Base-by-base conservation (phyloP, 1,140 invertebrate species). In the Camponotus pennsylvanicus region DNA sequence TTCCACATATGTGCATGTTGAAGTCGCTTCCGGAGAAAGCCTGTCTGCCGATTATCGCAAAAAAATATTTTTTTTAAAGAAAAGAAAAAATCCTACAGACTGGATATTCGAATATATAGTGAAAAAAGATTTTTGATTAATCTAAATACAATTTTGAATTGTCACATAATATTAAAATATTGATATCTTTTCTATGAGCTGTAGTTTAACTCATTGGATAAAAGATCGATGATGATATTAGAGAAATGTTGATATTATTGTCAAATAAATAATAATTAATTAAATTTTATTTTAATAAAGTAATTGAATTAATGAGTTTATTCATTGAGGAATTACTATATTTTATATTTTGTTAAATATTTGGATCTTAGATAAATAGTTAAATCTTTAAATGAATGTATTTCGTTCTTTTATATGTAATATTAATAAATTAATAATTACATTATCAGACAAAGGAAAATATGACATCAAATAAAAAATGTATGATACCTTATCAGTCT, bases 1-100 rank as follows among this genome's bases (percentile, higher is more conserved):
- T 63, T 88, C 73, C 77, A 66, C 67, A 78, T 52, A 67, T 80
- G 57, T 13, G 18, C 21, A 61, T 37, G 13, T 11, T 21, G 9
- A 45, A 32, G 34, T 55, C 13, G 40, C 57, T 89, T 89, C 79
- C 88, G 88, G 88, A 71, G 86, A 88, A 90, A 90, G 66, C 49
- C 42, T n/a, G 8, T 67, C 34, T 34, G 13, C 7, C 40, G 42
- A 34, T 64, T 52, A 18, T 77, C 59, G 4, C 21, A n/a, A 66
- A 11, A 21, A 21, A 15, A 52, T 37, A 52, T 34, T 9, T 9
- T 8, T 0, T 13, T 7, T 4, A 76, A 76, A 45, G 15, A 0
- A 27, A 61, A 61, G 9, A 13, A 45, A 34, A 67, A 9, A 13
- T 32, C 13, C 6, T 2, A 15, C 27, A 42, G 34, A 64, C 15